These are phyloP conservation scores for Amia ocellicauda DNA, from an alignment of 2,113 vertebrate species.

Conservation along the genomic window DNA sequence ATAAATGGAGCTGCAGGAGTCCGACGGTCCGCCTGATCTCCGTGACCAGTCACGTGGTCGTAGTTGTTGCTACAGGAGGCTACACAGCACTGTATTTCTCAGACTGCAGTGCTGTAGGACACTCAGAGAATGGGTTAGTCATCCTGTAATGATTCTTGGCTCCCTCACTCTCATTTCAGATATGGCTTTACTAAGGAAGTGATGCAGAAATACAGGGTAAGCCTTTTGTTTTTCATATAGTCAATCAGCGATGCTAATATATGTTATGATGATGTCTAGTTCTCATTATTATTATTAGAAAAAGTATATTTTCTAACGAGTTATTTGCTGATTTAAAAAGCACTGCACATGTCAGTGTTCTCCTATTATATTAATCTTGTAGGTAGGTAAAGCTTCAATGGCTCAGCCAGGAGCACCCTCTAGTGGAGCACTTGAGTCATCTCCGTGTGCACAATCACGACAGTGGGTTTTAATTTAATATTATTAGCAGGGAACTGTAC, in stretches of 20 bases:
- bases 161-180: constrained; percentile 67
- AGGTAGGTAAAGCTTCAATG: no score
- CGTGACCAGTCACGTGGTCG: no score
- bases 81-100: no score
- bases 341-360: no score
- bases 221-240: constrained; percentile 12
- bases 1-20: no score
- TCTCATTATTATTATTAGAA: no score
- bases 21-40: no score
- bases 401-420: not conserved
- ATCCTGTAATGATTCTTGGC: not conserved
- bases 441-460: not conserved
- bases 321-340: no score
- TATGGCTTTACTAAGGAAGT: constrained; percentile 96
- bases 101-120: not conserved
- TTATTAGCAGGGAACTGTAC: not conserved
- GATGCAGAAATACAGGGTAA: constrained; percentile 90
- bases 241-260: not conserved
- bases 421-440: constrained; percentile 5
- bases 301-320: no score
- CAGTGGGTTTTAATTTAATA: no score
- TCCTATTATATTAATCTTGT: no score
- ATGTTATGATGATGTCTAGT: not conserved
- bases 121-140: not conserved
- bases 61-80: no score